phyloP scores from a whole-genome alignment of 2,888 invertebrate species.

The Ormyrus pomaceus region DNA sequence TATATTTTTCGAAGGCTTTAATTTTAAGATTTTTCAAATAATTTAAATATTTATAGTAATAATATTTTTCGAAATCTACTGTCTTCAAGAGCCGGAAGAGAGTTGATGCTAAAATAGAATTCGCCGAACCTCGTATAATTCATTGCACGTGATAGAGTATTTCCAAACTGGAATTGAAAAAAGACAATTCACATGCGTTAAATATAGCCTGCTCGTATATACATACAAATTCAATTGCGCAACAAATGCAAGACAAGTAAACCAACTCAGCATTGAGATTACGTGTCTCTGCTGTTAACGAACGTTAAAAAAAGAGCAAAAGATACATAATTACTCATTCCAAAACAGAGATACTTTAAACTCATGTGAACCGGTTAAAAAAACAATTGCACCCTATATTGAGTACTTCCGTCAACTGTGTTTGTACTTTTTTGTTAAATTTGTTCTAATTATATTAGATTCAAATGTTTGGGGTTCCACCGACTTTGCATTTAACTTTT shows the following conservation, averaged over 20 bases:
- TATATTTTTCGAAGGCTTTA: not conserved
- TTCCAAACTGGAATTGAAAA: not conserved
- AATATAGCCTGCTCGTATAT: not conserved
- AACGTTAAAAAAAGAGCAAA: conserved; percentile 5
- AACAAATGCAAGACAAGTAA: conserved; percentile 11
- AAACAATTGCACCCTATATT: not conserved
- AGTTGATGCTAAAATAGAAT: too few relatives aligned
- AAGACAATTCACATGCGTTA: not conserved
- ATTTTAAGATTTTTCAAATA: conserved; percentile 5
- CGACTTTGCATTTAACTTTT: too few relatives aligned
- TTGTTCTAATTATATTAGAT: too few relatives aligned
- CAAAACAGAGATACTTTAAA: not conserved
- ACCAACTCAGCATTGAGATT: conserved; percentile 35
- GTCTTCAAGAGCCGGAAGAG: too few relatives aligned
- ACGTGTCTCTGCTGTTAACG: conserved; percentile 1
- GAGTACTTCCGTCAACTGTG: too few relatives aligned
- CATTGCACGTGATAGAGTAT: too few relatives aligned
- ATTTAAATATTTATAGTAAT: not conserved
- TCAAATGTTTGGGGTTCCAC: too few relatives aligned
- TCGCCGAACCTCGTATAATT: too few relatives aligned
- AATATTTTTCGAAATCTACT: too few relatives aligned
- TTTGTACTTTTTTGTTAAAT: too few relatives aligned
- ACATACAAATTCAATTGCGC: conserved; percentile 20
- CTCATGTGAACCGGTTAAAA: not conserved
- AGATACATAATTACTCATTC: not conserved